Evolutionary conservation across 2,797 vertebrate species (phyloP).

Genomic region (Hoplostethus atlanticus): DNA sequence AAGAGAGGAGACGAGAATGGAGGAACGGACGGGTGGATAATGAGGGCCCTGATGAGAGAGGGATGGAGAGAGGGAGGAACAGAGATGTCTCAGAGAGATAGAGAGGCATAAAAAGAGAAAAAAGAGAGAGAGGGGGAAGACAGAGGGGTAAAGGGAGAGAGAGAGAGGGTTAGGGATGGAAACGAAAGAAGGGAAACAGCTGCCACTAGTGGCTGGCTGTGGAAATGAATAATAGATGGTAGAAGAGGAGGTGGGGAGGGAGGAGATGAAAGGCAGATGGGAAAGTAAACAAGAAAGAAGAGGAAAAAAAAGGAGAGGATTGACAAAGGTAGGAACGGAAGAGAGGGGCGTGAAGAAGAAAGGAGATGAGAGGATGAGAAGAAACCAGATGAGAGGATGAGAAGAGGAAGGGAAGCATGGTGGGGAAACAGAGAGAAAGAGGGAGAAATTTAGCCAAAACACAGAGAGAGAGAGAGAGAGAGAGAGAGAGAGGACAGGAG

Average conservation of each 20-base stretch:
- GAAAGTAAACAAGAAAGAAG: slow-evolving; percentile 20
- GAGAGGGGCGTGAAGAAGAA: too few relatives aligned
- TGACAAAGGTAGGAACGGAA: slow-evolving; percentile 4
- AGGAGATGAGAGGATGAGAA: slow-evolving; percentile 26
- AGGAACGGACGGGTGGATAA: slow-evolving; percentile 55
- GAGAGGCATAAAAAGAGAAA: slow-evolving; percentile 24
- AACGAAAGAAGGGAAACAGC: slow-evolving; percentile 62
- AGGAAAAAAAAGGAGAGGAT: background rate
- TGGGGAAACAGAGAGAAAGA: slow-evolving; percentile 46
- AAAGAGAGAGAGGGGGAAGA: slow-evolving; percentile 7
- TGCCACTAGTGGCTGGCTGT: slow-evolving; percentile 71
- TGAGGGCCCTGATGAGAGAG: slow-evolving; percentile 75
- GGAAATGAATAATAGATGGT: slow-evolving; percentile 64
- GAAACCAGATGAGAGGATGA: slow-evolving; percentile 33
- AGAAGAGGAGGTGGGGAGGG: slow-evolving; percentile 15
- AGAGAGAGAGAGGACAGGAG: slow-evolving; percentile 27
- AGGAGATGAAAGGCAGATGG: slow-evolving; percentile 42
- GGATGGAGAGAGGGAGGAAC: slow-evolving; percentile 54
- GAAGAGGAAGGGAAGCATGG: slow-evolving; percentile 29
- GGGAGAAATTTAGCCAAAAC: slow-evolving; percentile 60
- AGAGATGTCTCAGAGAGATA: slow-evolving; percentile 52
- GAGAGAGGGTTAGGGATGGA: slow-evolving; percentile 55
- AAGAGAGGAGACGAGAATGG: slow-evolving; percentile 26
- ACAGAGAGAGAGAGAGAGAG: slow-evolving; percentile 24
- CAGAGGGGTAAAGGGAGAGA: slow-evolving; percentile 16